phyloP scores from a whole-genome alignment of 1,140 invertebrate genomes.

The Eciton burchellii region DNA sequence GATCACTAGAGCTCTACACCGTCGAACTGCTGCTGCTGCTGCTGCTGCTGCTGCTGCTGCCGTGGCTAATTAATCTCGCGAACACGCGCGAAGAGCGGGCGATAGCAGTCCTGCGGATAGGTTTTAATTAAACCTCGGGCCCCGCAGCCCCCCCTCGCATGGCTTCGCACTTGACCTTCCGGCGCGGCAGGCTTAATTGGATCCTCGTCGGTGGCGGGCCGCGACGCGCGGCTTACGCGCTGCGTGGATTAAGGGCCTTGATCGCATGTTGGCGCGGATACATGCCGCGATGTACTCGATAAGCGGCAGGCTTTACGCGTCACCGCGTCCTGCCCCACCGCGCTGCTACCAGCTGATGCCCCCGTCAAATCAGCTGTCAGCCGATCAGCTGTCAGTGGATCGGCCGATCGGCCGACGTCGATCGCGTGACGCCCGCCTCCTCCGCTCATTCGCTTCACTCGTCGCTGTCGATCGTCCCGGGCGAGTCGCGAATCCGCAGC shows the following conservation, averaged over 20 bases:
- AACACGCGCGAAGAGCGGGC: conserved; percentile 23
- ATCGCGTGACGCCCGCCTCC: background rate
- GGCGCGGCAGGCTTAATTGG: conserved; percentile 66
- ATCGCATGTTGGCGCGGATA: conserved; percentile 58
- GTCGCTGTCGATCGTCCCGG: background rate
- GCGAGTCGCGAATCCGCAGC: background rate
- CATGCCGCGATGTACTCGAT: conserved; percentile 7
- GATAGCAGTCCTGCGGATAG: conserved; percentile 30
- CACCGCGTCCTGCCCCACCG: background rate
- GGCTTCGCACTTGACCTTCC: conserved; percentile 72
- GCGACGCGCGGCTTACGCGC: conserved; percentile 60
- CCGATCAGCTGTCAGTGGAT: background rate
- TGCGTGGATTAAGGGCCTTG: conserved; percentile 49
- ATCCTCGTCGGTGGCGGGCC: conserved; percentile 47
- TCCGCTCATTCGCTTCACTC: conserved; percentile 17
- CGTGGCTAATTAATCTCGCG: conserved; percentile 65
- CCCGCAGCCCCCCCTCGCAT: conserved; percentile 26
- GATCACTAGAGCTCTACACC: too few relatives aligned
- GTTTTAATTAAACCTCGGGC: conserved; percentile 69
- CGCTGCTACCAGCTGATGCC: conserved; percentile 43
- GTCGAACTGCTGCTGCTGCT: conserved; percentile 6
- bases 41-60: conserved; percentile 9
- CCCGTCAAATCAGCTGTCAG: background rate
- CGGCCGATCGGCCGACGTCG: conserved; percentile 1
- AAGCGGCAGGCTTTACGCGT: background rate